phyloP scores from a whole-genome alignment of 2,797 vertebrate genomes.

The Scyliorhinus canicula region DNA sequence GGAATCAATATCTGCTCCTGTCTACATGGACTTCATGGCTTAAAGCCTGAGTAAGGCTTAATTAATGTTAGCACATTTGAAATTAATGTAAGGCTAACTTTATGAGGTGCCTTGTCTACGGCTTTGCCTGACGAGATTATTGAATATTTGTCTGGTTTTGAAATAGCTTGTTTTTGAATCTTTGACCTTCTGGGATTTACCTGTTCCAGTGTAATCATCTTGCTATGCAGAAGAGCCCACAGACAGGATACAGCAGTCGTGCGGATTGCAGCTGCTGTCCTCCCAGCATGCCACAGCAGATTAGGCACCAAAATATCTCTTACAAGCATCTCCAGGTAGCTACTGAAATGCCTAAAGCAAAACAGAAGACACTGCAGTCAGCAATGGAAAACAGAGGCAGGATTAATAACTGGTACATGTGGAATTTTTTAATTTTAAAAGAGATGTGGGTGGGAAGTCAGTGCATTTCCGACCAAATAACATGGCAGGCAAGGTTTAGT shows the following conservation, averaged over 20 bases:
- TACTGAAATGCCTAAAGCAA: constrained; percentile 64
- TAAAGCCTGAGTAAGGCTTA: not conserved
- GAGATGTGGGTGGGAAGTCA: constrained; percentile 7
- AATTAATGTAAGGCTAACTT: not conserved
- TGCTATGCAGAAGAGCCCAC: constrained; percentile 73
- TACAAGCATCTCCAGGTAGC: constrained; percentile 68
- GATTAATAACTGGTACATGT: constrained; percentile 25
- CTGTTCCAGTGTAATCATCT: constrained; percentile 66
- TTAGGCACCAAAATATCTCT: constrained; percentile 76
- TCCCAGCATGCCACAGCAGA: constrained; percentile 84
- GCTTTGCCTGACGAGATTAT: not conserved
- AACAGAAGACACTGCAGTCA: constrained; percentile 27
- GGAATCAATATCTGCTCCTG: not conserved
- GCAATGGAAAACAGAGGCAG: constrained; percentile 11
- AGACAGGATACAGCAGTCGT: constrained; percentile 79
- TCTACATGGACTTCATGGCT: not conserved
- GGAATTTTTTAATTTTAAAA: constrained; percentile 36
- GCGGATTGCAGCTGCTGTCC: constrained; percentile 76
- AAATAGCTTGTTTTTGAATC: not conserved
- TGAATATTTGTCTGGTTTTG: not conserved
- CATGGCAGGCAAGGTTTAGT: not conserved
- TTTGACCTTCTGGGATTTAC: constrained; percentile 52
- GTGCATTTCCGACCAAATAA: constrained; percentile 7
- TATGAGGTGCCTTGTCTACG: not conserved
- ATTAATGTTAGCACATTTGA: not conserved